Percentiles rank a stretch among this genome's conserved stretches.
Evolutionary conservation across 2,113 vertebrate species (phyloP).

Genomic region (Thalassarche chlororhynchos): DNA sequence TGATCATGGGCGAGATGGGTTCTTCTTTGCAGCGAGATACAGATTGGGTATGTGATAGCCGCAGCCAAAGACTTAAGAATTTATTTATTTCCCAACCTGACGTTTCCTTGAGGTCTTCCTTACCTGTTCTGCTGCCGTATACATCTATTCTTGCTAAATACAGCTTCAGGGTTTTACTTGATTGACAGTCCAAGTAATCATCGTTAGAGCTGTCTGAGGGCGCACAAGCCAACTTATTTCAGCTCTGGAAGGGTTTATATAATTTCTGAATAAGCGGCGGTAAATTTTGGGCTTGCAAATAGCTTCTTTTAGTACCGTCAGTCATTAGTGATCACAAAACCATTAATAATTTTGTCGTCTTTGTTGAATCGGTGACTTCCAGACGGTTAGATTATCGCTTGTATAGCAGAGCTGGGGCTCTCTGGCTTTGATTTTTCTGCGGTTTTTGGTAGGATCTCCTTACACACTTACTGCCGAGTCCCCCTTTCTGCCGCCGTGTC

Average conservation of each 20-base stretch:
- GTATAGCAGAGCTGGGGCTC: neutral
- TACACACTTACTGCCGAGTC: too few species aligned
- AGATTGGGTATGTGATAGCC: too few species aligned
- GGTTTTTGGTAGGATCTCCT: neutral
- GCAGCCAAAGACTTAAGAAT: neutral
- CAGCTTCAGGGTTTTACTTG: too few species aligned
- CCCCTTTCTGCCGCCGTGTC: neutral
- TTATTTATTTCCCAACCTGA: neutral
- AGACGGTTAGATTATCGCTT: neutral
- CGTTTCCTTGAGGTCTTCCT: neutral
- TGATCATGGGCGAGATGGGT: rapidly evolving
- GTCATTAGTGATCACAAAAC: neutral
- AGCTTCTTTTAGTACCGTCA: too few species aligned
- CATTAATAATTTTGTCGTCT: neutral
- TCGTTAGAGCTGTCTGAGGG: neutral
- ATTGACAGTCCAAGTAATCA: neutral
- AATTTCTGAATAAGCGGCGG: too few species aligned
- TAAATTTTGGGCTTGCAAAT: neutral
- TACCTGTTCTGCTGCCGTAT: neutral
- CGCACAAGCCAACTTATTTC: rapidly evolving
- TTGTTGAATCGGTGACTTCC: neutral
- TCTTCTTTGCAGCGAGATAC: neutral
- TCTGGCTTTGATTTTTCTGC: neutral
- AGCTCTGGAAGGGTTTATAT: neutral
- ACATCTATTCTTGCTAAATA: neutral